phyloP scores from a whole-genome alignment of 2,113 vertebrate species.

The Brachionichthys hirsutus region DNA sequence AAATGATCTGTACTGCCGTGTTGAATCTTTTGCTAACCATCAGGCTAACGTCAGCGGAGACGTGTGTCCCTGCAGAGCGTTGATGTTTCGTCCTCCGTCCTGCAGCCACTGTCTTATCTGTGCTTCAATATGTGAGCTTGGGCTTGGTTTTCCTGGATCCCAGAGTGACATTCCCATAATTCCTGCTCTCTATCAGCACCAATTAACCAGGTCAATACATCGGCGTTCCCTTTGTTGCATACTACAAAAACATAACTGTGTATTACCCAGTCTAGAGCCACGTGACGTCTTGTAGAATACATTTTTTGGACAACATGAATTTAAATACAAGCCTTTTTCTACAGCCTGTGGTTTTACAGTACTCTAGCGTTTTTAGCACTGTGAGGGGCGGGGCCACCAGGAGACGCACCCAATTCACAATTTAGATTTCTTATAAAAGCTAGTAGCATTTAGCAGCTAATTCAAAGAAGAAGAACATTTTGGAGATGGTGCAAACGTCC shows the following conservation, averaged over 20 bases:
- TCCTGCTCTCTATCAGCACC: constrained; percentile 54
- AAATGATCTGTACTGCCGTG: not conserved
- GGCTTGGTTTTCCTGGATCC: constrained; percentile 36
- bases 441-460: too few relatives aligned
- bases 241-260: not conserved
- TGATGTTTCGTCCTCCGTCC: constrained; percentile 64
- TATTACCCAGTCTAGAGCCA: not conserved
- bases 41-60: constrained; percentile 45
- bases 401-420: too few relatives aligned
- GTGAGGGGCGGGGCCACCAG: too few relatives aligned
- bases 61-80: constrained; percentile 55
- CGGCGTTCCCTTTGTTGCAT: constrained; percentile 50
- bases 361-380: too few relatives aligned
- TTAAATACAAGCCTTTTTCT: too few relatives aligned
- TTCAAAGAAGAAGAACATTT: too few relatives aligned
- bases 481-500: too few relatives aligned
- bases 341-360: too few relatives aligned
- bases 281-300: not conserved
- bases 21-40: constrained; percentile 24
- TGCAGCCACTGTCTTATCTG: constrained; percentile 49
- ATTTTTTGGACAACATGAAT: too few relatives aligned
- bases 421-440: too few relatives aligned
- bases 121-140: constrained; percentile 35
- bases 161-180: constrained; percentile 42
- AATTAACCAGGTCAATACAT: constrained; percentile 65